Evolutionary conservation across 2,113 vertebrate genomes (phyloP), one percentile per base, ranked within the genome.

Genomic region (Megaptera novaeangliae): DNA sequence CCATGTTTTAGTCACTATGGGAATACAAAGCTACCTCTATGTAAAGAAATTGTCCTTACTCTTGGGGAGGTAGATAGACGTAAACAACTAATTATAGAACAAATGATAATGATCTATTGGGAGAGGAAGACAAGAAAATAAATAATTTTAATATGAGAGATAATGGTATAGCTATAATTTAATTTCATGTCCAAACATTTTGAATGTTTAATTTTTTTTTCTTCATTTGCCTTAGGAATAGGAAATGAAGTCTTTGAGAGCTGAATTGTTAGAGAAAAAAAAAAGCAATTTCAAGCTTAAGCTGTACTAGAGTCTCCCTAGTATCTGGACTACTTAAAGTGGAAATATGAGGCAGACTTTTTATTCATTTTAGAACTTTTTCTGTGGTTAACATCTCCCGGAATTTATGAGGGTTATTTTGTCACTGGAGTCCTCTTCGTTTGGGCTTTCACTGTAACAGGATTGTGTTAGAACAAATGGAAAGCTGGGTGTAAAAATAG

Each of bases 101-200:
- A 66, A 95, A 78, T 95, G 96, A 96, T 97, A 94, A 82, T 95
- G 63, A 96, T 93, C 80, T 72, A n/a, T 18, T 91, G 10, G 77
- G 66, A 25, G 44, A 96, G 39, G 31, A 86, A 86, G 52, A 93
- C 78, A 96, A 94, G 68, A 94, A 84, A 95, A 95, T 96, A 97
- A 97, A 91, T 95, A 91, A 92, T 77, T 95, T 97, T 94, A 95
- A 96, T 96, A 52, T 59, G 59, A 94, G 88, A 87, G 55, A 95
- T 94, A 82, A 96, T 94, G 71, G 75, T 52, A 63, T 93, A 68
- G 72, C 66, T 91, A 66, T 93, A 91, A 94, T 95, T 97, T 97
- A 92, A 93, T 95, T 97, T 97, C 41, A 52, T 91, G 72, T 14
- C 82, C 91, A 97, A 97, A 96, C 78, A 97, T 91, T 97, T 96